Conservation (phyloP, 2,888 invertebrate species). For the Willowsia nigromaculata region DNA sequence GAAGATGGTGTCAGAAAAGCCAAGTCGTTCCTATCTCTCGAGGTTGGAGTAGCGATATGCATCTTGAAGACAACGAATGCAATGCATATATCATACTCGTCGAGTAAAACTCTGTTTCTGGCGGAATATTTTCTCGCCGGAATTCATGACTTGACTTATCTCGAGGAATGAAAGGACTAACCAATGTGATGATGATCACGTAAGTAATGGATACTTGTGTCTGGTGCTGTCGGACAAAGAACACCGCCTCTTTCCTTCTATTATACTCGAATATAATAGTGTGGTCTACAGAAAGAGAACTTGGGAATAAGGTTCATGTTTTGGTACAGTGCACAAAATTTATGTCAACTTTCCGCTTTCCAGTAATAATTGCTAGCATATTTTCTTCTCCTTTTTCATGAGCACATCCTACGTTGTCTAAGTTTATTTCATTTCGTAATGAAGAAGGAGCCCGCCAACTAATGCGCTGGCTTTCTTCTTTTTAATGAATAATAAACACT, state of each 20-base stretch:
- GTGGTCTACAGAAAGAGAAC: not conserved
- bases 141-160: constrained; percentile 12
- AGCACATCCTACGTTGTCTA: not conserved
- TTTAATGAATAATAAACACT: constrained; percentile 13
- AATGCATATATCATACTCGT: constrained; percentile 13
- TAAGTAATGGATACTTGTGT: constrained; percentile 36
- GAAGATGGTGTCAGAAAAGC: constrained; percentile 15
- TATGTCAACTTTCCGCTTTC: constrained; percentile 1
- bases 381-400: not conserved
- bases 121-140: not conserved
- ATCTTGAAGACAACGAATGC: constrained; percentile 8
- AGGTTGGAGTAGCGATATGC: not conserved
- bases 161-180: not conserved
- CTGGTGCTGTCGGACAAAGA: constrained; percentile 3
- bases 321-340: not conserved
- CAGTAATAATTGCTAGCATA: constrained; percentile 5
- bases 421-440: not conserved
- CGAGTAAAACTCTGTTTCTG: not conserved
- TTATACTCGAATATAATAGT: not conserved
- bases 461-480: not conserved
- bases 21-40: constrained; percentile 13
- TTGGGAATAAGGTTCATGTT: not conserved
- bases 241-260: not conserved
- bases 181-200: constrained; percentile 26
- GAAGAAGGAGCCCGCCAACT: not conserved